These are phyloP conservation scores for Drosophila pseudoananassae DNA, from an alignment of 1,140 invertebrate species.

Conservation along the genomic window DNA sequence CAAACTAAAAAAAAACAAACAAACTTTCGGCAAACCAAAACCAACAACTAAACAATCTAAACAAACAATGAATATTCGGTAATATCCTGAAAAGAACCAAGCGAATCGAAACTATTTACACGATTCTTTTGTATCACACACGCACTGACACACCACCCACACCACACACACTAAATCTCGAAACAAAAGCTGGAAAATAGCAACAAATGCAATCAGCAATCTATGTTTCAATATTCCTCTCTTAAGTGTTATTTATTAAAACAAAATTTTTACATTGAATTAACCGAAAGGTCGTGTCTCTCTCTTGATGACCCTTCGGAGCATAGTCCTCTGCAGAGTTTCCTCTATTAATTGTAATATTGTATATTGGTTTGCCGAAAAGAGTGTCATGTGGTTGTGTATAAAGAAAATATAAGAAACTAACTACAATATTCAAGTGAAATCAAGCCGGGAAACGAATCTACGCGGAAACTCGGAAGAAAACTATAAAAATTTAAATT, in stretches of 20 bases:
- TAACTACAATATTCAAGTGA: conserved; percentile 8
- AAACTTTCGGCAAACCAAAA: conserved; percentile 46
- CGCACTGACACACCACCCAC: background rate
- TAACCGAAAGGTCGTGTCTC: background rate
- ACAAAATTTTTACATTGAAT: conserved; percentile 9
- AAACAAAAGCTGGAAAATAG: background rate
- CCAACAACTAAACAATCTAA: background rate
- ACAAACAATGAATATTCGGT: background rate
- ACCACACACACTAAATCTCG: background rate
- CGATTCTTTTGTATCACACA: background rate
- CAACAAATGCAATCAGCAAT: conserved; percentile 6
- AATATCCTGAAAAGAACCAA: background rate
- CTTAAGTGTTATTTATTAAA: conserved; percentile 22
- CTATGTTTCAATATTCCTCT: conserved; percentile 13
- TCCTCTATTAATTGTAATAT: background rate
- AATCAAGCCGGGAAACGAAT: conserved; percentile 14
- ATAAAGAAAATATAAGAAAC: conserved; percentile 19
- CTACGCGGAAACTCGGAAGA: conserved; percentile 9
- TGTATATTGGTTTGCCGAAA: conserved; percentile 60
- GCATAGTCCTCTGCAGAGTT: background rate
- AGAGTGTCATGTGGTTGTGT: conserved; percentile 70
- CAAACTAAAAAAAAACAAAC: background rate
- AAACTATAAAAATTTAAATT: conserved; percentile 34
- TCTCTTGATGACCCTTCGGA: background rate
- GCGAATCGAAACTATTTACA: conserved; percentile 1